phyloP scores from a whole-genome alignment of 92 coral and sea anemone genomes.

The Montipora capitata region DNA sequence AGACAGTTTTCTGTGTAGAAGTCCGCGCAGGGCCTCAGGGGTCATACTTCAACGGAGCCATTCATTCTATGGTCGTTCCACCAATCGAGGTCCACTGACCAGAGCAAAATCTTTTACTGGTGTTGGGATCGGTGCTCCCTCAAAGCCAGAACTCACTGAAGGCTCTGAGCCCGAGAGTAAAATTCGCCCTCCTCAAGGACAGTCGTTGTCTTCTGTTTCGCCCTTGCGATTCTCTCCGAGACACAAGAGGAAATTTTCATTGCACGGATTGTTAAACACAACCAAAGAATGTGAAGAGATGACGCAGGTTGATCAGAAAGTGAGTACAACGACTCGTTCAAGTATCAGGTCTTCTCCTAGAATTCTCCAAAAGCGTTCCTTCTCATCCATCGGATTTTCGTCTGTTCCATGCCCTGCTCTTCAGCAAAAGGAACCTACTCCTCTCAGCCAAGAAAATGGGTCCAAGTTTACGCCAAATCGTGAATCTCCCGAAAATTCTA shows the following conservation, averaged over 20 bases:
- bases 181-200: neutral
- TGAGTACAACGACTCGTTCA: neutral
- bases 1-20: constrained; percentile 79
- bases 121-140: constrained; percentile 46
- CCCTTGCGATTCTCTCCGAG: constrained; percentile 85
- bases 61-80: constrained; percentile 86
- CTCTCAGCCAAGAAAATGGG: neutral
- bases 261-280: constrained; percentile 74
- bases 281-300: constrained; percentile 41
- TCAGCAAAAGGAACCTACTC: neutral
- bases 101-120: constrained; percentile 81
- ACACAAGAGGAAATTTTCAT: constrained; percentile 79
- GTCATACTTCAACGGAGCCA: constrained; percentile 84
- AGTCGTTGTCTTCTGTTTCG: constrained; percentile 33
- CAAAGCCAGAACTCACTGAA: constrained; percentile 51
- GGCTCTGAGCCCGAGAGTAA: neutral
- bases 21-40: constrained; percentile 78
- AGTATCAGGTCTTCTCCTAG: constrained; percentile 82
- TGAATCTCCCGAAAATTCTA: neutral
- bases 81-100: constrained; percentile 77
- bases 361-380: constrained; percentile 81
- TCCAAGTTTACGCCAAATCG: neutral
- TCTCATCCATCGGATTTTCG: constrained; percentile 87
- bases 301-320: neutral
- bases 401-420: constrained; percentile 46